phyloP scores from a whole-genome alignment of 2,113 vertebrate genomes.

The Paramormyrops kingsleyae region DNA sequence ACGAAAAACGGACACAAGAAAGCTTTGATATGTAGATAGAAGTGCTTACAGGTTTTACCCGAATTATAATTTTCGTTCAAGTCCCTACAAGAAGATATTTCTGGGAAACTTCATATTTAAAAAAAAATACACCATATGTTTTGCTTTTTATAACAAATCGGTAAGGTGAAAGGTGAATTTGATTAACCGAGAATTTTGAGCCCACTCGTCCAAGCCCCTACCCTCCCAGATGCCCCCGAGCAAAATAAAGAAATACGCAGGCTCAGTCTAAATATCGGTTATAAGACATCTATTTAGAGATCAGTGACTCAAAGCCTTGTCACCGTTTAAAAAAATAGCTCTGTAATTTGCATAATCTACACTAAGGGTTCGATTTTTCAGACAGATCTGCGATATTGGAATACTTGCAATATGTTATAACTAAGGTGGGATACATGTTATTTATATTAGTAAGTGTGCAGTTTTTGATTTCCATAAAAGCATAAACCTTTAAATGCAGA shows the following conservation, averaged over 20 bases:
- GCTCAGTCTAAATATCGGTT: slow-evolving; percentile 7
- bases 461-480: not conserved
- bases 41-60: not conserved
- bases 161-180: not conserved
- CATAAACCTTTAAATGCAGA: not conserved
- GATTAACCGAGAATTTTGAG: not conserved
- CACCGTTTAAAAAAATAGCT: not conserved
- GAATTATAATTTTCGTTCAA: not conserved
- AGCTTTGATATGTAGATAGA: not conserved
- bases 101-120: not conserved
- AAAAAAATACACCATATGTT: not conserved
- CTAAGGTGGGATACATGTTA: not conserved
- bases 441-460: not conserved
- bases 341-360: not conserved
- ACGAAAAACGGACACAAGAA: not conserved
- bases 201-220: not conserved
- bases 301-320: not conserved
- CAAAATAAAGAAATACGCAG: not conserved
- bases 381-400: not conserved
- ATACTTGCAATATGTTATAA: not conserved
- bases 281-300: slow-evolving; percentile 4
- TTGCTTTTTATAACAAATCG: not conserved
- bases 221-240: not conserved
- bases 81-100: not conserved
- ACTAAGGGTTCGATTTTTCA: not conserved